These are phyloP conservation scores for Polia nebulosa DNA, from an alignment of 2,888 invertebrate genomes.

Conservation along the genomic window DNA sequence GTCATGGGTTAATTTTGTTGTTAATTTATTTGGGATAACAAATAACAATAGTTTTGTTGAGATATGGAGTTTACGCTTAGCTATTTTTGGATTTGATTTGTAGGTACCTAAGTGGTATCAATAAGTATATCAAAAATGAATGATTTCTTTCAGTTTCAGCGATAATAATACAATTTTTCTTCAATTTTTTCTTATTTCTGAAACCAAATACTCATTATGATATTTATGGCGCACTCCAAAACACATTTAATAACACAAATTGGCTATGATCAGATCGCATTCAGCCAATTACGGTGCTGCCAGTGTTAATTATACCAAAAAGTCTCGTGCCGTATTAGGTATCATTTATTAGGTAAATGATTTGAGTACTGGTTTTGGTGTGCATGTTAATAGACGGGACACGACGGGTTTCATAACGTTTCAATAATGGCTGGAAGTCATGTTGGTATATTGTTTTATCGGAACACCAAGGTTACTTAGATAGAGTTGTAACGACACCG, in stretches of 20 bases:
- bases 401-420: slow-evolving; percentile 77
- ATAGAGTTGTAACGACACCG: slow-evolving; percentile 18
- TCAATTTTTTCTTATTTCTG: neutral
- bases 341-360: slow-evolving; percentile 74
- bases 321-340: slow-evolving; percentile 46
- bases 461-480: slow-evolving; percentile 54
- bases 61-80: neutral
- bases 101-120: neutral
- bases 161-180: neutral
- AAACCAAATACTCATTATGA: neutral
- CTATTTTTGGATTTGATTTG: neutral
- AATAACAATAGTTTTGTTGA: slow-evolving; percentile 11
- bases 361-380: slow-evolving; percentile 70
- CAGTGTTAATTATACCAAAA: slow-evolving; percentile 59
- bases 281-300: slow-evolving; percentile 60
- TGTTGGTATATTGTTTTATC: slow-evolving; percentile 63
- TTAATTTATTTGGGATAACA: slow-evolving; percentile 21
- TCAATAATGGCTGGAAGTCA: slow-evolving; percentile 70
- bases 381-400: slow-evolving; percentile 73
- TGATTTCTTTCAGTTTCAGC: neutral
- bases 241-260: slow-evolving; percentile 46
- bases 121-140: no score
- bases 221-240: slow-evolving; percentile 25
- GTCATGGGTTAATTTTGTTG: slow-evolving; percentile 63
- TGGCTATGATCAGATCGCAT: slow-evolving; percentile 59